phyloP scores from a whole-genome alignment of 2,113 vertebrate genomes.

The Burhinus oedicnemus region DNA sequence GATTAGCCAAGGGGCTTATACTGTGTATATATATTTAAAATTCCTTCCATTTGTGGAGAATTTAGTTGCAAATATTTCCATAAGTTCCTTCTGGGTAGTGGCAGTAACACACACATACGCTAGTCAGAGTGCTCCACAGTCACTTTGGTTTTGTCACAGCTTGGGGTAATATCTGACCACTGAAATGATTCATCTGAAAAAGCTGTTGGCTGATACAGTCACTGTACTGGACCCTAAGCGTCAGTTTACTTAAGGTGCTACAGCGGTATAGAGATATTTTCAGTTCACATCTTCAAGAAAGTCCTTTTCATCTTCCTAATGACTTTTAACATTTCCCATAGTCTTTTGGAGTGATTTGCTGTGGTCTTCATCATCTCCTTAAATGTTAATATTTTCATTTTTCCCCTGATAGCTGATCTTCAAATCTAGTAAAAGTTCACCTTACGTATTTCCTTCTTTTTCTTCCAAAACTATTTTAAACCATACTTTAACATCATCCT shows the following conservation, averaged over 20 bases:
- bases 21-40: neutral
- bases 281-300: neutral
- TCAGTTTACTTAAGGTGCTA: neutral
- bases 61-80: neutral
- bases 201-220: neutral
- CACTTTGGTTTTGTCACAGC: neutral
- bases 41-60: neutral
- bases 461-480: neutral
- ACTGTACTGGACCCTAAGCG: neutral
- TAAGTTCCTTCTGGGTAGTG: neutral
- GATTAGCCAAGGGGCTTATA: neutral
- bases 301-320: neutral
- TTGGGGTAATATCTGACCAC: neutral
- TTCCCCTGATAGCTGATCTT: neutral
- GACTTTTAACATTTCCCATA: neutral
- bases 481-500: neutral
- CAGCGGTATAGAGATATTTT: neutral
- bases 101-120: neutral
- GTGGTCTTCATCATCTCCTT: neutral
- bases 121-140: neutral
- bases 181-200: neutral
- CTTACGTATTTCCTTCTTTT: neutral
- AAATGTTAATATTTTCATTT: conserved; percentile 38
- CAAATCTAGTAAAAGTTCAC: neutral
- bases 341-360: neutral